These are phyloP conservation scores for Falco berigora DNA, from an alignment of 2,797 vertebrate species.

Conservation along the genomic window DNA sequence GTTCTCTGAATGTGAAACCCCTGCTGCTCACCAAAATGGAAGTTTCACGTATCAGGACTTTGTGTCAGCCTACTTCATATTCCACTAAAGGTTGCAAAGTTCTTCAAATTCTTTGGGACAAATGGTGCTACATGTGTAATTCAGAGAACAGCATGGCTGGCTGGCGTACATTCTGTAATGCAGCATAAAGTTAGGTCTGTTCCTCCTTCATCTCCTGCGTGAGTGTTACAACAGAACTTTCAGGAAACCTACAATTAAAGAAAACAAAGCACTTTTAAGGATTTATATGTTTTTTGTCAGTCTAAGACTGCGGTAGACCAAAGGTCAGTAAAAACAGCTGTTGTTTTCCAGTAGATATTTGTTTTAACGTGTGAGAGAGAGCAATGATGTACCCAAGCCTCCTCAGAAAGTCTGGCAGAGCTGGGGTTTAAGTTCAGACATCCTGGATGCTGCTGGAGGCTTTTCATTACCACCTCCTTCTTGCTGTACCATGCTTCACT, in stretches of 20 bases:
- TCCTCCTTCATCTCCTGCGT: background rate
- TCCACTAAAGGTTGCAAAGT: background rate
- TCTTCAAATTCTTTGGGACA: background rate
- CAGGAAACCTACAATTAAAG: background rate
- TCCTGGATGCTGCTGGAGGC: background rate
- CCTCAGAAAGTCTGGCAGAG: background rate
- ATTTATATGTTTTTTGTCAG: background rate
- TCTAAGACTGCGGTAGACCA: background rate
- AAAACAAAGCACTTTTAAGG: background rate
- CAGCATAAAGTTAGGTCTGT: background rate
- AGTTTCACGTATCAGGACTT: background rate
- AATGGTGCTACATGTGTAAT: background rate
- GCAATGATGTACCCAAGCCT: background rate
- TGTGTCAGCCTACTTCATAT: background rate
- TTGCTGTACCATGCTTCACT: background rate
- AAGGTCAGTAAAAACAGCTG: background rate
- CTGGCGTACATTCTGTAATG: background rate
- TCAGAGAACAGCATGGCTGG: background rate
- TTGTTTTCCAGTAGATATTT: background rate
- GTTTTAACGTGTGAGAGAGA: background rate
- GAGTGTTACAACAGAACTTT: background rate
- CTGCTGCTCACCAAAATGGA: background rate
- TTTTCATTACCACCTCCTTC: accelerated
- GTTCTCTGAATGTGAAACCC: background rate
- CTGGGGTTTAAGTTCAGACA: background rate